Conservation (phyloP, 2,113 vertebrate genomes). For the Paedocypris sp. region DNA sequence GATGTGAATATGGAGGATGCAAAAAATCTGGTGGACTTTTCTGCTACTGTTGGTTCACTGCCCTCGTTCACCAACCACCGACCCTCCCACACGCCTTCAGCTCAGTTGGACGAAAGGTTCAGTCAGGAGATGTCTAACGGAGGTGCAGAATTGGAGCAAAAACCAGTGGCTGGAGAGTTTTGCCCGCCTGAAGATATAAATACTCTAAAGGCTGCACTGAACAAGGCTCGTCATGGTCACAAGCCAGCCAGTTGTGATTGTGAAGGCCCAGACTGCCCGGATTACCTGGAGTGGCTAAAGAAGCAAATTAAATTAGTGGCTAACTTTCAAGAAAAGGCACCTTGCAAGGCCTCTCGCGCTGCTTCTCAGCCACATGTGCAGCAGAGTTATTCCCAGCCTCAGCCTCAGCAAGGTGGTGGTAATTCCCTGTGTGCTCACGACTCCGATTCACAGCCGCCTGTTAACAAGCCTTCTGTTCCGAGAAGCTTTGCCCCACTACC, state of each 20-base stretch:
- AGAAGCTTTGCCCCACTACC: conserved; percentile 54
- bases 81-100: conserved; percentile 48
- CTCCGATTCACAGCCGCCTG: conserved; percentile 16
- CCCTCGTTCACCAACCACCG: conserved; percentile 60
- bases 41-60: conserved; percentile 74
- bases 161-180: conserved; percentile 42
- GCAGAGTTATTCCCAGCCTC: conserved; percentile 36
- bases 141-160: conserved; percentile 38
- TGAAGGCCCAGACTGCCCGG: conserved; percentile 89
- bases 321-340: conserved; percentile 43
- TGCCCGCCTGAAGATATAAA: conserved; percentile 70
- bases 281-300: conserved; percentile 96
- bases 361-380: conserved; percentile 18
- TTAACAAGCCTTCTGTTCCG: conserved; percentile 34
- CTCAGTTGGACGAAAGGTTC: conserved; percentile 80
- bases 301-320: conserved; percentile 81
- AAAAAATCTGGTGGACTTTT: conserved; percentile 84
- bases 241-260: conserved; percentile 94
- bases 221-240: conserved; percentile 79
- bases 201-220: conserved; percentile 76
- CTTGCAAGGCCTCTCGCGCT: conserved; percentile 39
- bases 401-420: conserved; percentile 47
- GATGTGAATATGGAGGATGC: conserved; percentile 74
- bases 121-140: conserved; percentile 74
- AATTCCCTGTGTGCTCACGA: conserved; percentile 37